A percentile compares a stretch with the other conserved stretches of the same genome.
Evolutionary conservation across 2,888 invertebrate genomes (phyloP).

Genomic region (Bhutanitis thaidina): DNA sequence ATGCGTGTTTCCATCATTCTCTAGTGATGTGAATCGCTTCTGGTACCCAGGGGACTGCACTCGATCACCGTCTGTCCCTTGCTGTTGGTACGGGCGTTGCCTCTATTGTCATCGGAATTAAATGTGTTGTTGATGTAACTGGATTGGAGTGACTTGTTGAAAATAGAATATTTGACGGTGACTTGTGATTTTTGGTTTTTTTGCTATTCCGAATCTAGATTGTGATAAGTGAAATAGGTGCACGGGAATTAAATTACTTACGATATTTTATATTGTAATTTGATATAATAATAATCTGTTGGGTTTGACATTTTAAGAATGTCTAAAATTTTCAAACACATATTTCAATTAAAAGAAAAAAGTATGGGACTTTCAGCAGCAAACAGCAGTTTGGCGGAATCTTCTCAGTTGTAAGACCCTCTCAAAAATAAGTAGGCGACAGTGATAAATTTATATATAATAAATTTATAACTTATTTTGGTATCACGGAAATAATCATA

Average conservation of each 20-base stretch:
- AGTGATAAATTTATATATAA: too few species aligned
- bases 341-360: too few species aligned
- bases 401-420: too few species aligned
- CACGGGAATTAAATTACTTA: background rate
- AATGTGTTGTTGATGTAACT: slow-evolving; percentile 49
- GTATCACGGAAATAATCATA: too few species aligned
- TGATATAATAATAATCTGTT: too few species aligned
- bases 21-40: slow-evolving; percentile 23
- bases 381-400: too few species aligned
- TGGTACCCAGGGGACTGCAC: slow-evolving; percentile 42
- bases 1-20: slow-evolving; percentile 25
- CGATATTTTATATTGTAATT: too few species aligned
- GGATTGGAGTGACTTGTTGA: slow-evolving; percentile 41
- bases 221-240: background rate
- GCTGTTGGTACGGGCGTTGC: slow-evolving; percentile 18
- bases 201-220: background rate
- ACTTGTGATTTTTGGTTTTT: slow-evolving; percentile 5
- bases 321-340: too few species aligned
- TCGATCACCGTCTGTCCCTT: slow-evolving; percentile 53
- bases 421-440: too few species aligned
- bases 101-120: slow-evolving; percentile 48
- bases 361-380: too few species aligned
- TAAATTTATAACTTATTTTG: too few species aligned
- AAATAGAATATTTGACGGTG: slow-evolving; percentile 13
- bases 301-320: too few species aligned